Evolutionary conservation across 2,113 vertebrate genomes (phyloP), one percentile per base, ranked within the genome.

Genomic region (Serinus canaria): DNA sequence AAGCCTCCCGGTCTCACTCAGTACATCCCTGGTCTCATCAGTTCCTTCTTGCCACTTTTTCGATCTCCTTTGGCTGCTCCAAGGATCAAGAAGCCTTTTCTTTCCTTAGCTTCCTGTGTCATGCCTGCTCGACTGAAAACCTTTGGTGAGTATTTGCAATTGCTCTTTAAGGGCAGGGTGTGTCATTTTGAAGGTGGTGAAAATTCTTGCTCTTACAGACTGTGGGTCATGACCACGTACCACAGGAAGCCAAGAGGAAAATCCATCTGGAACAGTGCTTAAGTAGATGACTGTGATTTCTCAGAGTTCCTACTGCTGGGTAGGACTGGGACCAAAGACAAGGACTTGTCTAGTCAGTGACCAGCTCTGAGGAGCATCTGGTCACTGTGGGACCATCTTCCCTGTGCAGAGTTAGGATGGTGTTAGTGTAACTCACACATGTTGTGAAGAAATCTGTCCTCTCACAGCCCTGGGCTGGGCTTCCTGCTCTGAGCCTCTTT

Each of bases 51-150:
- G 75, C 99, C 99, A 10, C 97, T 99, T 85, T 94, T 99, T 37
- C 98, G 97, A 24, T 99, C 99, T 16, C 99, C 99, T 15, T 95
- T 99, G 94, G 99, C 99, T 30, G 99, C 99, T 94, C 99, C 99
- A 18, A 98, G 98, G 64, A 87, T 99, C 94, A 98, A 98, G 92
- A 96, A 94, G 49, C 95, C 98, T 76, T 99, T 99, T 92, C 96
- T 99, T 94, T 98, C 99, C 82, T 98, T 99, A 27, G 98, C 98
- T 69, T 97, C 97, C 21, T 98, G 98, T 91, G 98, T 99, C 87
- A 98, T 99, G 98, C 98, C 99, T 75, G 96, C 97, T 72, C 97
- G 98, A 80, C 98, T 99, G 85, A 98, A 98, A 93, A 79, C 96
- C 81, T 98, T 99, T 64, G 99, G 99, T 99, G 97, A 95, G 97